Percentiles rank a stretch among this genome's conserved stretches.
phyloP scores from a whole-genome alignment of 2,797 vertebrate species.

The Acrocephalus scirpaceus region DNA sequence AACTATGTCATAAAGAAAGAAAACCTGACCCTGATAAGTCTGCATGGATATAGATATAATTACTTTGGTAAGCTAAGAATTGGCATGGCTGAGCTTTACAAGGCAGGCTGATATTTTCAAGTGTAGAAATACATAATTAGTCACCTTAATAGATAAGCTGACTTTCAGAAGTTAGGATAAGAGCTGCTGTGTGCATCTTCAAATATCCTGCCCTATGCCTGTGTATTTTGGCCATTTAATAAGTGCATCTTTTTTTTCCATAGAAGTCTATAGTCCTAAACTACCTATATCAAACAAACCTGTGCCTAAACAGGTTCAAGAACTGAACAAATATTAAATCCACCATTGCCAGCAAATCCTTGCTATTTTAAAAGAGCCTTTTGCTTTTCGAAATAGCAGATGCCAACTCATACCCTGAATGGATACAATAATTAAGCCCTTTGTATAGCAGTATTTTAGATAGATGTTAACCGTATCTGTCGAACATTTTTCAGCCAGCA shows the following conservation, averaged over 20 bases:
- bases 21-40: background rate
- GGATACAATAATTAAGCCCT: background rate
- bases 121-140: background rate
- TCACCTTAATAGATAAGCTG: background rate
- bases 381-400: slow-evolving; percentile 1
- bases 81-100: background rate
- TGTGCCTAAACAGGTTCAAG: background rate
- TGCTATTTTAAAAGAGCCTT: slow-evolving; percentile 7
- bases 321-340: background rate
- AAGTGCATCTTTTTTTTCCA: background rate
- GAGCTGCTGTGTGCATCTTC: background rate
- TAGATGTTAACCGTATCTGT: background rate
- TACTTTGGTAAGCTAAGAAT: background rate
- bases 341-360: background rate
- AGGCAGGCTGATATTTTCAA: background rate
- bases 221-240: background rate
- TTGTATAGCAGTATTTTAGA: slow-evolving; percentile 5
- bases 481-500: background rate
- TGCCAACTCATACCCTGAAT: background rate
- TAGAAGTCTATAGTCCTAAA: background rate
- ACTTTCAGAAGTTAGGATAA: background rate
- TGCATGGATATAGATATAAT: background rate
- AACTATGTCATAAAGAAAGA: background rate
- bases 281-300: background rate
- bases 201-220: background rate